phyloP scores from a whole-genome alignment of 2,888 invertebrate species.

The Kryphioiulus occultus region DNA sequence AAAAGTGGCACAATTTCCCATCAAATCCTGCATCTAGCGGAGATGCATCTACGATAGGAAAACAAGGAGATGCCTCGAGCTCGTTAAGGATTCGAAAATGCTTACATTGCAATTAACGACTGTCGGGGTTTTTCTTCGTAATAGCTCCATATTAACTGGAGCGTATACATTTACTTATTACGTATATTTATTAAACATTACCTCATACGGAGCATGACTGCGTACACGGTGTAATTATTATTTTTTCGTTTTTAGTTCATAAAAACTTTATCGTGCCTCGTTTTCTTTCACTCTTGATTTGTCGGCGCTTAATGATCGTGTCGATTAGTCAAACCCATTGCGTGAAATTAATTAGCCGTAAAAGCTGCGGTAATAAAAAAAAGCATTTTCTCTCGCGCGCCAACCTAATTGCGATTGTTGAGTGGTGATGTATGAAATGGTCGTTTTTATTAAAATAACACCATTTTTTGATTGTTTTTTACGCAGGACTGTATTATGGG shows the following conservation, averaged over 20 bases:
- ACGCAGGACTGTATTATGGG: constrained; percentile 79
- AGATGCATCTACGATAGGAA: background rate
- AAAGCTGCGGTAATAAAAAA: constrained; percentile 37
- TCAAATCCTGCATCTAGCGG: background rate
- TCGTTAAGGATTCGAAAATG: background rate
- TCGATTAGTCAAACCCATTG: constrained; percentile 38
- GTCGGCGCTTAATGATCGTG: constrained; percentile 37
- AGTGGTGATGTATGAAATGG: background rate
- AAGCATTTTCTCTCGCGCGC: background rate
- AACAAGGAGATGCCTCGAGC: background rate
- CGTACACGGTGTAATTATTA: background rate
- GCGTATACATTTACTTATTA: constrained; percentile 2
- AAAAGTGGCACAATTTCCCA: background rate
- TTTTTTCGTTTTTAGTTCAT: background rate
- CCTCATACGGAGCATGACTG: background rate
- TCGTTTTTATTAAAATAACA: background rate
- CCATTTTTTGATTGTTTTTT: background rate
- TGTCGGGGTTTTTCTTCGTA: background rate
- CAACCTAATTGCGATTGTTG: constrained; percentile 3
- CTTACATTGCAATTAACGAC: background rate
- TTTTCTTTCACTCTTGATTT: background rate
- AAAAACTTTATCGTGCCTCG: background rate
- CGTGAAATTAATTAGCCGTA: constrained; percentile 44
- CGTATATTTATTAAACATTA: constrained; percentile 5
- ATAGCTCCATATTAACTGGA: background rate